A percentile compares a stretch with the other conserved stretches of the same genome.
These are phyloP conservation scores for Apamea crenata DNA, from an alignment of 2,888 invertebrate genomes.

Conservation along the genomic window DNA sequence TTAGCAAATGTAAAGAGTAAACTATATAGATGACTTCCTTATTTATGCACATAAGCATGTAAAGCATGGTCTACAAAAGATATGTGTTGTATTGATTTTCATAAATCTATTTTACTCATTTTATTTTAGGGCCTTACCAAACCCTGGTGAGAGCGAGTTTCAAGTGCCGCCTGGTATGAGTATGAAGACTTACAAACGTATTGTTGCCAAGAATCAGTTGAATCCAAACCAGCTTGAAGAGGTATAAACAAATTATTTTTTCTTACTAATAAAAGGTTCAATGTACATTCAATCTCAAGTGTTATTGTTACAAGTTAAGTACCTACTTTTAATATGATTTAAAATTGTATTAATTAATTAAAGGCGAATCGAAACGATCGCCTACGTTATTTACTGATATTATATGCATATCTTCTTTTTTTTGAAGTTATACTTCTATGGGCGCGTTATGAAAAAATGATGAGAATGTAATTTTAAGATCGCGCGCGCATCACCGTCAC, in stretches of 20 bases:
- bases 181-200: slow-evolving; percentile 93
- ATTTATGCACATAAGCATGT: slow-evolving; percentile 4
- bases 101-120: not conserved
- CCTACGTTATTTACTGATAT: too few species aligned
- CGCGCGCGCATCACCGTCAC: too few species aligned
- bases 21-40: not conserved
- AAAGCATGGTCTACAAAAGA: not conserved
- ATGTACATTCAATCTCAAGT: not conserved
- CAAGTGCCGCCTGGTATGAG: slow-evolving; percentile 95
- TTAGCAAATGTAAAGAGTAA: not conserved
- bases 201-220: slow-evolving; percentile 93
- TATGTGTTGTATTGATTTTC: not conserved
- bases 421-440: too few species aligned
- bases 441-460: too few species aligned
- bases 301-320: not conserved
- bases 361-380: too few species aligned
- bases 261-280: not conserved
- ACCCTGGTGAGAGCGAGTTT: slow-evolving; percentile 87
- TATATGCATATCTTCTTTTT: too few species aligned
- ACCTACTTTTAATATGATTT: too few species aligned
- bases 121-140: slow-evolving; percentile 86
- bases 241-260: slow-evolving; percentile 79
- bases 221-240: slow-evolving; percentile 95
- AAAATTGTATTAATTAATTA: too few species aligned
- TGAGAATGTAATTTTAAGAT: too few species aligned